Base-by-base conservation (phyloP, 2,797 vertebrate species). In the Lateolabrax maculatus region DNA sequence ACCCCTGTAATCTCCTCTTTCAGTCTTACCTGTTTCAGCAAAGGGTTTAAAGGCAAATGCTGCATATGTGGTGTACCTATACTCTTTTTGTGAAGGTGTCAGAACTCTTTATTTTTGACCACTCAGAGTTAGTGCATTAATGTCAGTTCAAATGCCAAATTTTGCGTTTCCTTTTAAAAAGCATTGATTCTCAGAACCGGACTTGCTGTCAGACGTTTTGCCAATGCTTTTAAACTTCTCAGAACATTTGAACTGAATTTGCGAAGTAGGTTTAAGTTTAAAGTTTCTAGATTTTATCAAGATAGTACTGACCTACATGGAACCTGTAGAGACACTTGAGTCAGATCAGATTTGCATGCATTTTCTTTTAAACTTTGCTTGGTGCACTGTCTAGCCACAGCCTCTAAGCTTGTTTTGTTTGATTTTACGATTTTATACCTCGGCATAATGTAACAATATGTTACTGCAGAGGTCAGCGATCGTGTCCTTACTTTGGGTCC, bases 381-480 rank as follows among this genome's bases (percentile, higher is more conserved):
- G 18, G 11, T 44, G n/a, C 21, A 4, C 27, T 6, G 27, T 15
- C 1, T 27, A 46, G 43, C 36, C 16, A 25, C 36, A 56, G 10
- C 19, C 27, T 44, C 11, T 23, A 23, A 46, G 25, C 34, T 67
- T 2, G 9, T 55, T 81, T 63, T 21, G 36, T 55, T 48, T 39
- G 15, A 9, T 25, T 49, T 34, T 10, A 34, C 12, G 53, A 41
- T 55, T 49, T 27, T 23, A 19, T 27, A 55, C 27, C 37, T 55
- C 9, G 15, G 25, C 12, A 21, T 41, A 27, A 66, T 53, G 12
- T 25, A 10, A 27, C 49, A 55, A 0, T n/a, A 12, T 60, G 15
- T 57, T 10, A 25, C 31, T 49, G 53, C 56, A 62, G 55, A 68
- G 29, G 56, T 82, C 46, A 57, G 43, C 36, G 43, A 55, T 71